These are phyloP conservation scores for Haemorhous mexicanus DNA, from an alignment of 2,113 vertebrate genomes.

Conservation along the genomic window DNA sequence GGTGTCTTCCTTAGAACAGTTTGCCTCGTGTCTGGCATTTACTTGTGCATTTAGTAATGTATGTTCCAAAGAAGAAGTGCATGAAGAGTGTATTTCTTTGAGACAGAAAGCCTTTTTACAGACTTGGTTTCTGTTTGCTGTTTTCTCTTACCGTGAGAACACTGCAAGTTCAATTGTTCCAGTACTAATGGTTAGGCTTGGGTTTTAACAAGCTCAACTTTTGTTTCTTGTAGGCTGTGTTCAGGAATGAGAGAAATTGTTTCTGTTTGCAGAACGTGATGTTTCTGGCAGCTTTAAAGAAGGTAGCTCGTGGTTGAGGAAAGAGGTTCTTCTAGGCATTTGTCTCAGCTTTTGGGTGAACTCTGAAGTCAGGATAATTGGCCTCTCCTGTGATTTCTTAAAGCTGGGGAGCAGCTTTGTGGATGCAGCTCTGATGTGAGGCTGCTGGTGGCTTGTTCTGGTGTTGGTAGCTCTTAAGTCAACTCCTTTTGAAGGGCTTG, in stretches of 20 bases:
- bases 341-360: background rate
- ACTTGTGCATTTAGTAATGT: background rate
- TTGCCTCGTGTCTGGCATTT: background rate
- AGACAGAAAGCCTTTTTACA: background rate
- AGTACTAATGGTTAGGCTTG: background rate
- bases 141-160: background rate
- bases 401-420: background rate
- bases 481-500: slow-evolving; percentile 22
- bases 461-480: slow-evolving; percentile 58
- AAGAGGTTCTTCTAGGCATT: background rate
- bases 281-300: slow-evolving; percentile 35
- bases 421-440: background rate
- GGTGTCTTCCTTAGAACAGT: background rate
- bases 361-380: background rate
- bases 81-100: background rate
- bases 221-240: slow-evolving; percentile 2
- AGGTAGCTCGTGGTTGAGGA: slow-evolving; percentile 24
- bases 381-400: background rate
- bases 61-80: background rate
- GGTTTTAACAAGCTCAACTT: background rate
- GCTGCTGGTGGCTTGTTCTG: slow-evolving; percentile 16
- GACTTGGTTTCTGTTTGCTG: background rate
- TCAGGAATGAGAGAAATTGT: background rate
- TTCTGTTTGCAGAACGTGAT: slow-evolving; percentile 32
- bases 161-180: background rate